phyloP scores from a whole-genome alignment of 2,888 invertebrate genomes.

The Syritta pipiens region DNA sequence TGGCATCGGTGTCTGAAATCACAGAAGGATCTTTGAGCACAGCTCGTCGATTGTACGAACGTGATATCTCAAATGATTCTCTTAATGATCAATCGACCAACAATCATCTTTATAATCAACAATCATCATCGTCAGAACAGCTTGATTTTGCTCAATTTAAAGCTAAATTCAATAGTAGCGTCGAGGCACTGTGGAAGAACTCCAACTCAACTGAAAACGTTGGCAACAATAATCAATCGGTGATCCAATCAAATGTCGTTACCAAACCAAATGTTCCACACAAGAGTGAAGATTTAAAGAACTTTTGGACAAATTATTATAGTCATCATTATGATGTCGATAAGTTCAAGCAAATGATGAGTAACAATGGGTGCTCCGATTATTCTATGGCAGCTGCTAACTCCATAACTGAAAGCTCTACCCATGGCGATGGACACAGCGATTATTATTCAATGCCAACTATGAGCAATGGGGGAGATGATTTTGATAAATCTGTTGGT shows the following conservation, averaged over 20 bases:
- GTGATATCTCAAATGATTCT: conserved; percentile 70
- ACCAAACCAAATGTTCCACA: conserved; percentile 63
- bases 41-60: conserved; percentile 71
- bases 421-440: conserved; percentile 51
- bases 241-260: conserved; percentile 26
- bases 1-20: conserved; percentile 70
- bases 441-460: conserved; percentile 74
- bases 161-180: conserved; percentile 84
- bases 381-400: background rate
- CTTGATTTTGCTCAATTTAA: conserved; percentile 74
- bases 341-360: conserved; percentile 60
- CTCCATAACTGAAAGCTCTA: conserved; percentile 5
- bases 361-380: conserved; percentile 28
- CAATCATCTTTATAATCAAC: conserved; percentile 14
- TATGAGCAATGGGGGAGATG: conserved; percentile 64
- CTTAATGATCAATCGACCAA: conserved; percentile 43
- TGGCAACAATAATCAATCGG: conserved; percentile 18
- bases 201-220: conserved; percentile 76
- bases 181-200: conserved; percentile 84
- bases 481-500: conserved; percentile 71
- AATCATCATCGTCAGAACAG: conserved; percentile 58
- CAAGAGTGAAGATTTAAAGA: conserved; percentile 72
- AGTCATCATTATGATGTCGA: conserved; percentile 73
- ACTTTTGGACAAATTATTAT: conserved; percentile 75
- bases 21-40: conserved; percentile 56